Percentiles rank a stretch among this genome's conserved stretches.
Conservation (phyloP, 2,113 vertebrate genomes). For the Malaclemys terrapin region DNA sequence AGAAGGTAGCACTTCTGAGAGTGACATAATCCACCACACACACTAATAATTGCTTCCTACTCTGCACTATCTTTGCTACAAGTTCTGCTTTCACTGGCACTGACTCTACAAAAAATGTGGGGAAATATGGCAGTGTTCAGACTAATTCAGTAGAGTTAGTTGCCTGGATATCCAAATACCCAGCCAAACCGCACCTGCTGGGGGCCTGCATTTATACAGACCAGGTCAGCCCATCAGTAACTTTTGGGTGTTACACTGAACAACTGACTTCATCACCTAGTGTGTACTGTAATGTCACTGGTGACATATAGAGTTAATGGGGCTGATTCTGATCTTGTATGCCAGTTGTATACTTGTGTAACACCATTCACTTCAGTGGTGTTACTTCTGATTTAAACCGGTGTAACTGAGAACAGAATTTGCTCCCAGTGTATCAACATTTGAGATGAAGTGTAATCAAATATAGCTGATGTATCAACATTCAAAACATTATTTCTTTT, state of each 20-base stretch:
- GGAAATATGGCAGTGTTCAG: not conserved
- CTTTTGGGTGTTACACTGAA: not conserved
- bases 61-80: not conserved
- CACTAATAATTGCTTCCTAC: not conserved
- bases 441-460: not conserved
- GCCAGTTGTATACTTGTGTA: not conserved
- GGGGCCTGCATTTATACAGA: not conserved
- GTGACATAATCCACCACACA: not conserved
- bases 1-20: not conserved
- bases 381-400: not conserved
- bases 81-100: not conserved
- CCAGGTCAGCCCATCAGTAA: not conserved
- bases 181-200: not conserved
- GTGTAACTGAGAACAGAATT: not conserved
- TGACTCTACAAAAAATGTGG: not conserved
- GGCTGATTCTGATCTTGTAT: not conserved
- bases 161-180: not conserved
- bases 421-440: not conserved
- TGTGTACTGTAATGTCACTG: fast-evolving
- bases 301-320: not conserved
- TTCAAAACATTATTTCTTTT: not conserved
- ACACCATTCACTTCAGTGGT: not conserved
- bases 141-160: constrained; percentile 13
- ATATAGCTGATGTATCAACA: not conserved
- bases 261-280: not conserved